These are phyloP conservation scores for Castor canadensis DNA, from an alignment of 2,113 vertebrate species.

Conservation along the genomic window DNA sequence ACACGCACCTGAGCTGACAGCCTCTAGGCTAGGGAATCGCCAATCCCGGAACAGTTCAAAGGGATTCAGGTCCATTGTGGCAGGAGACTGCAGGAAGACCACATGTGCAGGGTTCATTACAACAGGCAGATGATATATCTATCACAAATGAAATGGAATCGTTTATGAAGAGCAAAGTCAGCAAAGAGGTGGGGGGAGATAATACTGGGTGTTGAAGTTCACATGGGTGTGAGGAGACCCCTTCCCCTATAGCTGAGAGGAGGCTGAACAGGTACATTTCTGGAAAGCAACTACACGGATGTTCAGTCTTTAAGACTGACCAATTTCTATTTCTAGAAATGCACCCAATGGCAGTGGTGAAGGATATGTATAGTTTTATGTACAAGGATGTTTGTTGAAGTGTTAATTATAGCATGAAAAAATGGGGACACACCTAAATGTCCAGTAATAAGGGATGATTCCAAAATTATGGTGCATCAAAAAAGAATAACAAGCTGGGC, in stretches of 20 bases:
- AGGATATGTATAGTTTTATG: background rate
- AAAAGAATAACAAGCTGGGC: background rate
- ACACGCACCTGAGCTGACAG: background rate
- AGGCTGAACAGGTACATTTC: background rate
- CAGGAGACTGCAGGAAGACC: background rate
- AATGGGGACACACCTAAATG: background rate
- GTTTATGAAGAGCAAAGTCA: background rate
- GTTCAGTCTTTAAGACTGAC: background rate
- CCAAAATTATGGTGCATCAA: background rate
- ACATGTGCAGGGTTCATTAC: background rate
- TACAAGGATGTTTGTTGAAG: background rate
- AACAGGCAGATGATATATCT: background rate
- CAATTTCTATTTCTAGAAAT: background rate
- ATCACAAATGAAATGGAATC: background rate
- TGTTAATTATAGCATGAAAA: background rate
- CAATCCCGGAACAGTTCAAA: background rate
- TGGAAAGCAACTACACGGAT: background rate
- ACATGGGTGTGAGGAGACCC: background rate
- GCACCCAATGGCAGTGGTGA: background rate
- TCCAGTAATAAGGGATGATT: background rate
- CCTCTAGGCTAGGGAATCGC: background rate
- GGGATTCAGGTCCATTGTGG: background rate
- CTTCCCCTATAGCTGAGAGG: background rate
- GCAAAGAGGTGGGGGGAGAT: background rate
- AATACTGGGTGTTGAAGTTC: background rate